A percentile compares a stretch with the other conserved stretches of the same genome.
These are phyloP conservation scores for Therioaphis trifolii DNA, from an alignment of 2,888 invertebrate genomes.

Conservation along the genomic window DNA sequence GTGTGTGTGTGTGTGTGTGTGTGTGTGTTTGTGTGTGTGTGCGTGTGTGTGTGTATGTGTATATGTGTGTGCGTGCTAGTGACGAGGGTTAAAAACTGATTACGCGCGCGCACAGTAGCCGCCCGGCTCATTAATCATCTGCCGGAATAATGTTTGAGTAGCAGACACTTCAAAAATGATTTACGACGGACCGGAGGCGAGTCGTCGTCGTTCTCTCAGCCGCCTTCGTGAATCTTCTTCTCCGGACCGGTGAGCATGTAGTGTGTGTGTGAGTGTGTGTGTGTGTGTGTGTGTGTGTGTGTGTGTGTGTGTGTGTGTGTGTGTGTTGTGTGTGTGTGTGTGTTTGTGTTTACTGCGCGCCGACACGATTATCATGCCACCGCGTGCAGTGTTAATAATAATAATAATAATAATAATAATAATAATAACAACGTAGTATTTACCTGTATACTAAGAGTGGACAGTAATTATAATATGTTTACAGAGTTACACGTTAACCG, in stretches of 20 bases:
- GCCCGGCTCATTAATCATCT: constrained; percentile 47
- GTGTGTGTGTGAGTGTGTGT: too few relatives aligned
- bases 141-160: constrained; percentile 46
- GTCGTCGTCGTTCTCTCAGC: neutral
- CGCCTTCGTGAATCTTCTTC: neutral
- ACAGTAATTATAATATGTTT: too few relatives aligned
- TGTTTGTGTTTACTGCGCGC: neutral
- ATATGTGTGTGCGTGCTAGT: neutral
- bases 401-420: too few relatives aligned
- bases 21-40: too few relatives aligned
- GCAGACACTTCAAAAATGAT: constrained; percentile 50
- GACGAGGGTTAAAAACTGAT: constrained; percentile 41
- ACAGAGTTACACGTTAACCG: too few relatives aligned
- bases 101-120: constrained; percentile 46
- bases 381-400: too few relatives aligned
- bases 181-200: constrained; percentile 13
- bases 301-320: neutral
- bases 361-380: neutral
- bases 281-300: neutral
- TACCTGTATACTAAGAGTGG: too few relatives aligned
- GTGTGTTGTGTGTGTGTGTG: neutral
- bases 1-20: too few relatives aligned
- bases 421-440: too few relatives aligned
- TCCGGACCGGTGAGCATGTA: too few relatives aligned
- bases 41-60: too few relatives aligned